Evolutionary conservation across 2,113 vertebrate species (phyloP).

Genomic region (Rhegmatorhina hoffmannsi): DNA sequence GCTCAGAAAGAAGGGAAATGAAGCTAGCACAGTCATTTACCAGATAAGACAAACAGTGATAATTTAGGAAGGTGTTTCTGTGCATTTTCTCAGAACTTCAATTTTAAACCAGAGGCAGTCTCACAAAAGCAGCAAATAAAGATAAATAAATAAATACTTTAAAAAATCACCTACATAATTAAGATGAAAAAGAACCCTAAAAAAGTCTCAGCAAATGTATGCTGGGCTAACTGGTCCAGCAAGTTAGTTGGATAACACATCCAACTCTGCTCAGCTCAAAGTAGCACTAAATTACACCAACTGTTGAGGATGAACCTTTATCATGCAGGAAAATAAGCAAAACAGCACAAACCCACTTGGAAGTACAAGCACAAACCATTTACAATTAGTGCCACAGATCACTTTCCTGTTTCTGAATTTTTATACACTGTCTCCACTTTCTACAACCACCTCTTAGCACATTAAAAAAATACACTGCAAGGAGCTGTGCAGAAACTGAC

Average conservation of each 20-base stretch:
- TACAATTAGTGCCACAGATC: background rate
- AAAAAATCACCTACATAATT: background rate
- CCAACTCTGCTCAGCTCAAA: background rate
- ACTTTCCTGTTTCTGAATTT: background rate
- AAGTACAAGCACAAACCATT: background rate
- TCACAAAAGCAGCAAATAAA: background rate
- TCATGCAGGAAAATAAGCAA: background rate
- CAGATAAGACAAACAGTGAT: background rate
- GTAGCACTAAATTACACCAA: background rate
- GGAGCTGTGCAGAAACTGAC: background rate
- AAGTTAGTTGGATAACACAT: background rate
- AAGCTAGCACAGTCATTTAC: background rate
- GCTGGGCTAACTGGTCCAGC: background rate
- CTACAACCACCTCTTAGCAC: background rate
- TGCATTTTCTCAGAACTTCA: background rate
- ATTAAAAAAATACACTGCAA: background rate
- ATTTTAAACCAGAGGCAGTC: background rate
- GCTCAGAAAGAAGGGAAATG: background rate
- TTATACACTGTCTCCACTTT: background rate
- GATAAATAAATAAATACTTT: background rate
- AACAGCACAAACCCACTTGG: background rate
- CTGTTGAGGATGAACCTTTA: background rate
- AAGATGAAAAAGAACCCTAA: background rate
- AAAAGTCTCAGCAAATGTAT: background rate
- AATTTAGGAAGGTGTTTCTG: background rate